Conservation (phyloP, 2,888 invertebrate species). For the Netelia melanura region DNA sequence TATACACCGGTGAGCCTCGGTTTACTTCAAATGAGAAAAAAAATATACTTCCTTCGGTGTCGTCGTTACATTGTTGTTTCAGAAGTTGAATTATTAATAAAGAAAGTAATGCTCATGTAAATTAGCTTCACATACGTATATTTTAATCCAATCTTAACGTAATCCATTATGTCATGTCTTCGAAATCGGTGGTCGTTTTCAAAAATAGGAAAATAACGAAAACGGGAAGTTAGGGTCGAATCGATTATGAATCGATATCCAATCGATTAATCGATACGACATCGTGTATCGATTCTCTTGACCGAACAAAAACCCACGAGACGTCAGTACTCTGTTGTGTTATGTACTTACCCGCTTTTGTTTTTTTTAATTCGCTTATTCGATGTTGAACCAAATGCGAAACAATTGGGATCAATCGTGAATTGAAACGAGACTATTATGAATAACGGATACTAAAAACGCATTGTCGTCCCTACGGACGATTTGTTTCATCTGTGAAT, state of each 20-base stretch:
- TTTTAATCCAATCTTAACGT: background rate
- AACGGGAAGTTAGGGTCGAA: background rate
- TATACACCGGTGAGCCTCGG: no score
- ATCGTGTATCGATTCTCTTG: background rate
- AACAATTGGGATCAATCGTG: slow-evolving; percentile 32
- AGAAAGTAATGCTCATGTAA: no score
- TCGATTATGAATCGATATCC: background rate
- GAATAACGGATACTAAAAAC: slow-evolving; percentile 37
- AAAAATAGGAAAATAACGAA: slow-evolving; percentile 14
- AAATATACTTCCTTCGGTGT: no score
- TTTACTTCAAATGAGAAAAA: no score
- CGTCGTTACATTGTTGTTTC: no score
- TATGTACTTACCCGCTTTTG: background rate
- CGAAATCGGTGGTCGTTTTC: background rate
- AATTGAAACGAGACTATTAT: slow-evolving; percentile 47
- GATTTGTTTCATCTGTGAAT: slow-evolving; percentile 47
- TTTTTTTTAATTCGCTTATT: slow-evolving; percentile 4
- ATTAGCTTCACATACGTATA: no score
- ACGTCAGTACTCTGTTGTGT: slow-evolving; percentile 1
- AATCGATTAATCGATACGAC: slow-evolving; percentile 2
- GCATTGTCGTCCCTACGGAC: slow-evolving; percentile 36
- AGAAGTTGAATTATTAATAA: no score
- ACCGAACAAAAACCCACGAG: background rate
- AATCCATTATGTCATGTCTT: background rate
- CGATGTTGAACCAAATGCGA: background rate